phyloP scores from a whole-genome alignment of 2,113 vertebrate genomes.

The Serilophus lunatus region DNA sequence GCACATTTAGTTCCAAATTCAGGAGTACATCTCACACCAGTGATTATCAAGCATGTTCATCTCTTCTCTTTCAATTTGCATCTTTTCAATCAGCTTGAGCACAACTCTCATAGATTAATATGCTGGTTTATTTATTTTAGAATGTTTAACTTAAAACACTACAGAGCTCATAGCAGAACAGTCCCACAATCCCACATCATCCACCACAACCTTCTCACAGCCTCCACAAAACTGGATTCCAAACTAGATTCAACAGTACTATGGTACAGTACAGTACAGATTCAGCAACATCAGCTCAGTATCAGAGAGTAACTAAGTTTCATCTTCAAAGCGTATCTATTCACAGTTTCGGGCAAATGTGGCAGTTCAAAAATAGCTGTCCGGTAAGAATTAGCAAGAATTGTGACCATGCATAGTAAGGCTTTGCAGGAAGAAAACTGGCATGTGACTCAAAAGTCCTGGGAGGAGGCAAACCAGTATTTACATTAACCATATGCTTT shows the following conservation, averaged over 20 bases:
- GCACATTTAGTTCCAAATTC: background rate
- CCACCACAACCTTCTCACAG: conserved; percentile 22
- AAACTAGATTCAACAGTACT: background rate
- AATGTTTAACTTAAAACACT: conserved; percentile 14
- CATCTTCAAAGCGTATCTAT: background rate
- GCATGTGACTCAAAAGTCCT: background rate
- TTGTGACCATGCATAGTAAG: background rate
- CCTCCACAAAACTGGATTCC: background rate
- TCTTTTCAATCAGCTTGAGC: background rate
- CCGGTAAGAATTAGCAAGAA: background rate
- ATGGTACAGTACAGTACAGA: background rate
- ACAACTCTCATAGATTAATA: conserved; percentile 19
- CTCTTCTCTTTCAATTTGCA: background rate
- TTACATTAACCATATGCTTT: background rate
- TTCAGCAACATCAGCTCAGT: background rate
- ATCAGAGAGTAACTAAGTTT: background rate
- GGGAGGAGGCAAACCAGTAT: background rate
- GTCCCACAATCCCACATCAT: background rate
- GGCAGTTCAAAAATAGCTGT: background rate
- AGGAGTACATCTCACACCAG: background rate
- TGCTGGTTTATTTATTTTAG: conserved; percentile 32
- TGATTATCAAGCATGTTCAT: background rate
- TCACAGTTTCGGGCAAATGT: background rate
- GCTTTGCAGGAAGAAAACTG: background rate
- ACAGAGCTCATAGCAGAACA: conserved; percentile 21